These are phyloP conservation scores for Hybognathus amarus DNA, from an alignment of 2,797 vertebrate species.

Conservation along the genomic window DNA sequence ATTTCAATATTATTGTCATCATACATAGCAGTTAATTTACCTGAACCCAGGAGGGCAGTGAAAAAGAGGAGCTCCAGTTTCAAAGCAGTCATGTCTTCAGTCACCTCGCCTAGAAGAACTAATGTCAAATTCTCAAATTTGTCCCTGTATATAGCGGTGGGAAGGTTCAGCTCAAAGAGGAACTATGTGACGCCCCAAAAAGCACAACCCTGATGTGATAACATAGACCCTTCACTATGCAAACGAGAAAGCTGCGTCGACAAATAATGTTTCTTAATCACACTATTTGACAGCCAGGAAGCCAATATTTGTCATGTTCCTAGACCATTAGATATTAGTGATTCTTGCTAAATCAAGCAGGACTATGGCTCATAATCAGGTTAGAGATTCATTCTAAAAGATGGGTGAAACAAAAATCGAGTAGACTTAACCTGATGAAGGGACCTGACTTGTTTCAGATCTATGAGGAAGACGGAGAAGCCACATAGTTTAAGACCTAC, in stretches of 20 bases:
- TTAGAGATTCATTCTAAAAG: neutral
- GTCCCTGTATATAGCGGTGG: neutral
- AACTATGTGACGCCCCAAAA: neutral
- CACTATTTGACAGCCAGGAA: neutral
- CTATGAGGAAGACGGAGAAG: neutral
- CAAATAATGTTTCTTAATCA: neutral
- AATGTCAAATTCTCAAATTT: neutral
- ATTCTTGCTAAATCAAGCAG: neutral
- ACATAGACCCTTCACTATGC: neutral
- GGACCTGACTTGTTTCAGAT: neutral
- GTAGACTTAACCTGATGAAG: too few species aligned
- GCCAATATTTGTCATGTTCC: constrained; percentile 17
- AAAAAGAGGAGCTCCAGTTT: constrained; percentile 35
- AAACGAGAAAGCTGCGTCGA: neutral
- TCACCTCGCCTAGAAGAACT: too few species aligned
- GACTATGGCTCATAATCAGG: too few species aligned
- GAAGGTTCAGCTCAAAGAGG: neutral
- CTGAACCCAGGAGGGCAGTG: constrained; percentile 42
- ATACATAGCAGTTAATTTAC: constrained; percentile 16
- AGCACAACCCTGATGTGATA: neutral
- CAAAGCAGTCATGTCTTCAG: constrained; percentile 37
- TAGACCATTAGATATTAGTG: neutral
- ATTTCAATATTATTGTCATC: neutral
- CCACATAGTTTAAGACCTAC: neutral
- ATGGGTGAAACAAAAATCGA: neutral